Evolutionary conservation across 2,888 invertebrate species (phyloP), one percentile per base, ranked within the genome.

Genomic region (Tinea pellionella): DNA sequence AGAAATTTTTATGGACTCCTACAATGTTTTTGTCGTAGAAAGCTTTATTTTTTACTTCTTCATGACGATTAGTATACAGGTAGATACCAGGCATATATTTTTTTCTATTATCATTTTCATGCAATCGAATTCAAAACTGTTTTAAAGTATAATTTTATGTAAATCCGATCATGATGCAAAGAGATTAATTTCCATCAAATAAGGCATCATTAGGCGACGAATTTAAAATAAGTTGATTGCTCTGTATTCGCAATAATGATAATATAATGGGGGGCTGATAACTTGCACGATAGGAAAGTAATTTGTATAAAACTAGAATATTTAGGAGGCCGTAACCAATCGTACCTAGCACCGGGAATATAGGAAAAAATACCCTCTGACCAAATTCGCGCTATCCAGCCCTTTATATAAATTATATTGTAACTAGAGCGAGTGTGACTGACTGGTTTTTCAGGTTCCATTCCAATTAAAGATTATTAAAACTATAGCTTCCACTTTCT

Each of bases 251-350:
- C 80, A 75, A 77, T 83, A 86, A 87, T 85, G 86, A 79, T 80
- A 81, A 82, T 80, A 86, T 87, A 87, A 87, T 87, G 75, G 80
- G 76, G 77, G n/a, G 70, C 71, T 74, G 83, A 83, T 84, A 75
- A 77, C 73, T 71, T 75, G 75, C 83, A 85, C 83, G 86, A 85
- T 84, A 85, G 85, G 74, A 85, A 83, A 78, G 80, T 84, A 84
- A 85, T 86, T 84, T 83, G 78, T 82, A 70, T 81, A 78, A 83
- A 85, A 80, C 77, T 81, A 79, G 75, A n/a, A 77, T 30, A 56
- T 56, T 56, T 29, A 29, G 56, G 56, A 56, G 30, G 53, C 53
- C 53, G 53, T 42, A 53, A 11, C 56, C 12, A 56, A 30, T 30
- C 56, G 56, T 56, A 56, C 56, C 56, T 29, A n/a, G 56, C 56